Evolutionary conservation across 2,113 vertebrate species (phyloP), one percentile per base, ranked within the genome.

Genomic region (Origma solitaria): DNA sequence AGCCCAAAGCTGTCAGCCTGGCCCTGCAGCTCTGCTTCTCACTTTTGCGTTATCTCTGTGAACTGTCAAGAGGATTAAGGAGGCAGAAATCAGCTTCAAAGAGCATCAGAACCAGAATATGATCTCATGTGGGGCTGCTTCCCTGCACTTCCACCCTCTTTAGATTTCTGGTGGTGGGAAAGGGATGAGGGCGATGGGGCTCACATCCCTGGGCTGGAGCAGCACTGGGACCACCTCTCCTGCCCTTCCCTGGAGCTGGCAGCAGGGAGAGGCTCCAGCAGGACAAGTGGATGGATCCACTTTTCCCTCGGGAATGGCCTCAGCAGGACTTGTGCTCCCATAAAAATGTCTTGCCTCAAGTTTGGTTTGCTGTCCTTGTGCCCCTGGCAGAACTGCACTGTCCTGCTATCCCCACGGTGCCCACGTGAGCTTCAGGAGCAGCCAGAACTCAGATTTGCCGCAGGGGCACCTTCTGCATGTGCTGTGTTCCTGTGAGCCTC

Each of bases 81-180:
- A 91, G 92, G 78, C 70, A 94, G 78, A 80, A 93, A 83, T 78
- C 51, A 19, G 78, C 89, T 94, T 94, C 82, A 80, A 57, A 95
- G 86, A 21, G 31, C 40, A 61, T 51, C 79, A 40, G 56, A 80
- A 92, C 25, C 21, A 47, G 85, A 89, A 20, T 12, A 71, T 45
- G 81, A 85, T 84, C 92, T 96, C 83, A 94, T 85, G 42, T 40
- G 62, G 70, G 58, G 30, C 13, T 45, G 8, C 56, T 91, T 81
- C 85, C 66, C 9, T 45, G 45, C 38, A 31, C 50, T 85, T 82
- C 78, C 71, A 54, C 35, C 58, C 58, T 77, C 58, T 85, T n/a
- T n/a, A 40, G 73, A 15, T 66, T 66, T 50, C 47, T 57, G 5
- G 4, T 45, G 31, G 60, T 37, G 53, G 58, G 69, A 27, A 91